These are phyloP conservation scores for Gila orcuttii DNA, from an alignment of 2,113 vertebrate genomes.

Conservation along the genomic window DNA sequence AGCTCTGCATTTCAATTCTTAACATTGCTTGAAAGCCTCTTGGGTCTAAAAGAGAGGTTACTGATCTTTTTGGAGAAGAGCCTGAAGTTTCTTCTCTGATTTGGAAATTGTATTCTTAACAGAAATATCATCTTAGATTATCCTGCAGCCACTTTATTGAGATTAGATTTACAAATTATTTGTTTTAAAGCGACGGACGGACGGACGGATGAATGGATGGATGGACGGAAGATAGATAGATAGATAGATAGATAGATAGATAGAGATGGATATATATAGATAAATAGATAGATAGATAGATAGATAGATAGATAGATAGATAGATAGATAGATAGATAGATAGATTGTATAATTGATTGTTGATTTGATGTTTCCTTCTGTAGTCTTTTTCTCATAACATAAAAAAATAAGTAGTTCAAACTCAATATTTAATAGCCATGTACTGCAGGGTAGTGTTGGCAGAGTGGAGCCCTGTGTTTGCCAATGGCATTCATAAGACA, in stretches of 20 bases:
- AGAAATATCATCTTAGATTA: not conserved
- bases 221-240: too few species aligned
- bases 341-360: not conserved
- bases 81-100: constrained; percentile 46
- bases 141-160: not conserved
- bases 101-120: constrained; percentile 47
- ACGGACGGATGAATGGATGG: too few species aligned
- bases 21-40: constrained; percentile 63
- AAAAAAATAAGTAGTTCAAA: not conserved
- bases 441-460: not conserved
- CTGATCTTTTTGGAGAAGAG: constrained; percentile 69
- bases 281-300: too few species aligned
- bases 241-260: too few species aligned
- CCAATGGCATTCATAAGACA: not conserved
- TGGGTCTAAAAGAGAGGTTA: constrained; percentile 67
- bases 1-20: constrained; percentile 79
- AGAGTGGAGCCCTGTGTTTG: not conserved
- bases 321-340: too few species aligned
- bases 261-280: too few species aligned
- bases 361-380: not conserved
- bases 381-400: not conserved
- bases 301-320: too few species aligned
- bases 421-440: not conserved
- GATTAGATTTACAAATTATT: not conserved
- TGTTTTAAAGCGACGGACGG: not conserved